phyloP scores from a whole-genome alignment of 2,113 vertebrate species.

The Pampusana beccarii region DNA sequence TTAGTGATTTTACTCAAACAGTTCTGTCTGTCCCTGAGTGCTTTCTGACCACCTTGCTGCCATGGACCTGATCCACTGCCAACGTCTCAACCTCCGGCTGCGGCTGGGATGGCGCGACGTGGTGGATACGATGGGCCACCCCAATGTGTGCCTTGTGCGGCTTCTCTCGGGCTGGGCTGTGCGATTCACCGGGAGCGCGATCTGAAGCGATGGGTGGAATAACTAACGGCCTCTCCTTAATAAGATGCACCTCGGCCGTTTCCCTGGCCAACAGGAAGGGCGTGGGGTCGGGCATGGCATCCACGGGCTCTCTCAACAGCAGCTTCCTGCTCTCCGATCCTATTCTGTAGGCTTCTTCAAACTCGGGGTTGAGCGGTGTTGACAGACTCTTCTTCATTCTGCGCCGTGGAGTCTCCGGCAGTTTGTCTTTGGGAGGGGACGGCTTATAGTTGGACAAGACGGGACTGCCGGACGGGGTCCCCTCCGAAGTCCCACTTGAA shows the following conservation, averaged over 20 bases:
- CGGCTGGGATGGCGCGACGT: conserved; percentile 63
- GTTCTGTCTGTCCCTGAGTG: conserved; percentile 93
- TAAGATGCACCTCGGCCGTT: conserved; percentile 80
- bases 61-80: conserved; percentile 91
- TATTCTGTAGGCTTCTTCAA: conserved; percentile 91
- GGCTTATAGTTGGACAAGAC: conserved; percentile 85
- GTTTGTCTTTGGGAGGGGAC: conserved; percentile 86
- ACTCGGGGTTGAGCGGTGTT: conserved; percentile 91
- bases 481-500: conserved; percentile 80
- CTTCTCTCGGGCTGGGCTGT: conserved; percentile 86
- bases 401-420: conserved; percentile 84
- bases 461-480: conserved; percentile 83
- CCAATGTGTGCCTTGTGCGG: conserved; percentile 87
- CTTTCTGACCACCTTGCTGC: conserved; percentile 87
- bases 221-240: conserved; percentile 88
- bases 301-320: conserved; percentile 86
- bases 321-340: conserved; percentile 87
- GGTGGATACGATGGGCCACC: conserved; percentile 92
- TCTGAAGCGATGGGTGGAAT: conserved; percentile 91
- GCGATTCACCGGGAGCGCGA: conserved; percentile 74
- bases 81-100: conserved; percentile 88
- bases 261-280: conserved; percentile 91
- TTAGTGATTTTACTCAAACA: conserved; percentile 78
- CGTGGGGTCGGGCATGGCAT: conserved; percentile 96
- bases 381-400: conserved; percentile 98